Evolutionary conservation across 2,888 invertebrate genomes (phyloP).

Genomic region (Nephrotoma flavescens): DNA sequence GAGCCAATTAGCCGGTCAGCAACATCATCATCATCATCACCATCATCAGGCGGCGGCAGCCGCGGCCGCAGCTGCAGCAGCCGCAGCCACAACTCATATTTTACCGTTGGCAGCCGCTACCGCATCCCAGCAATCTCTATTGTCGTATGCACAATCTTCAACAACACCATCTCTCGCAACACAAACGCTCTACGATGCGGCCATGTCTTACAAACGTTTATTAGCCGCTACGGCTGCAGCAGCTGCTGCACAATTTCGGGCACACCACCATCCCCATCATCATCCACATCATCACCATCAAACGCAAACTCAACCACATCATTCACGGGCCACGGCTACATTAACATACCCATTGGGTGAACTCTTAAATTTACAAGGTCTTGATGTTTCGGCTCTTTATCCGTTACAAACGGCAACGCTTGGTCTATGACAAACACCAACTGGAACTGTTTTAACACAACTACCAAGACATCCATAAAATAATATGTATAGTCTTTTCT

Average conservation of each 20-base stretch:
- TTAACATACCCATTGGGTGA: constrained; percentile 55
- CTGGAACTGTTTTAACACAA: constrained; percentile 28
- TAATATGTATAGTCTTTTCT: not conserved
- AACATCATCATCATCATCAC: constrained; percentile 32
- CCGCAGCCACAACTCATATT: constrained; percentile 19
- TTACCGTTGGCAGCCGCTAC: constrained; percentile 25
- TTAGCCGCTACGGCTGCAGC: constrained; percentile 30
- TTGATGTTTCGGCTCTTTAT: constrained; percentile 54
- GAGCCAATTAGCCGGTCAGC: constrained; percentile 29
- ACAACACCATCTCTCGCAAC: constrained; percentile 41
- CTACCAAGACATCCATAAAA: constrained; percentile 23
- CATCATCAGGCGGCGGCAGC: constrained; percentile 11
- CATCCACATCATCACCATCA: constrained; percentile 27
- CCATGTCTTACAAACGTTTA: constrained; percentile 31
- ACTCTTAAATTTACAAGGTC: constrained; percentile 51
- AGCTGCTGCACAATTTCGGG: constrained; percentile 25
- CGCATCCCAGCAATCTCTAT: constrained; percentile 29
- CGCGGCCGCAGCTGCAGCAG: constrained; percentile 19
- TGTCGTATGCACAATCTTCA: constrained; percentile 44
- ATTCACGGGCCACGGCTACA: constrained; percentile 38
- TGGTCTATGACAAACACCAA: constrained; percentile 48
- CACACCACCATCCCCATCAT: constrained; percentile 26
- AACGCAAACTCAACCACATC: constrained; percentile 32
- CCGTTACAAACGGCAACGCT: constrained; percentile 53
- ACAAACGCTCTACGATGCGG: constrained; percentile 32